phyloP scores from a whole-genome alignment of 2,113 vertebrate genomes.

The Microcebus tavaratra region DNA sequence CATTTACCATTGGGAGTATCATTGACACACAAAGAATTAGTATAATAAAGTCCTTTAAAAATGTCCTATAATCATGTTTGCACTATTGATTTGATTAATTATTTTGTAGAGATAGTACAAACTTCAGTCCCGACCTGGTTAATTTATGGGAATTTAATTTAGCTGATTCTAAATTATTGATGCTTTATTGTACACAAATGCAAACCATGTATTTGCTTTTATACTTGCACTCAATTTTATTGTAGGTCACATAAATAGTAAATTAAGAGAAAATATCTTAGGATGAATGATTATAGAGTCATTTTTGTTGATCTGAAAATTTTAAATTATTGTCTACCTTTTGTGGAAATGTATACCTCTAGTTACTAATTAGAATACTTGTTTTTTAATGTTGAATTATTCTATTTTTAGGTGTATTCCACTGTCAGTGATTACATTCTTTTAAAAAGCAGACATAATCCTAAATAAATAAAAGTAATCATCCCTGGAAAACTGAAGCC shows the following conservation, averaged over 20 bases:
- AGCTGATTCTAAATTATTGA: conserved; percentile 64
- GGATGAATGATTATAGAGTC: conserved; percentile 28
- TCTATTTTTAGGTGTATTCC: conserved; percentile 35
- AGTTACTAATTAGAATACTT: conserved; percentile 19
- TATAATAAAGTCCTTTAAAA: not conserved
- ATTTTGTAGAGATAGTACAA: conserved; percentile 32
- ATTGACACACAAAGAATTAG: conserved; percentile 6
- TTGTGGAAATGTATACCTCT: not conserved
- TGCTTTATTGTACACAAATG: conserved; percentile 54
- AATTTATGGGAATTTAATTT: conserved; percentile 56
- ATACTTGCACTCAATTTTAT: conserved; percentile 43
- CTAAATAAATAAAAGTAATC: conserved; percentile 43
- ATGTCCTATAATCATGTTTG: conserved; percentile 5
- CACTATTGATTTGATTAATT: conserved; percentile 47
- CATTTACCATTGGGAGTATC: not conserved
- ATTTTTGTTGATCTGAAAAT: conserved; percentile 46
- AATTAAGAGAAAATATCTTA: conserved; percentile 57
- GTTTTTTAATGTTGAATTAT: conserved; percentile 29
- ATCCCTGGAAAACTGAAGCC: not conserved
- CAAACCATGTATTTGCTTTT: conserved; percentile 65
- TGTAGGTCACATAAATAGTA: conserved; percentile 49
- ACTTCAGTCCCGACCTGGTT: conserved; percentile 1
- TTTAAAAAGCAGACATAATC: conserved; percentile 41
- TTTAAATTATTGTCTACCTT: not conserved
- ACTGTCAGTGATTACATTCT: not conserved